These are phyloP conservation scores for Agriopis leucophaearia DNA, from an alignment of 2,888 invertebrate species.

Conservation along the genomic window DNA sequence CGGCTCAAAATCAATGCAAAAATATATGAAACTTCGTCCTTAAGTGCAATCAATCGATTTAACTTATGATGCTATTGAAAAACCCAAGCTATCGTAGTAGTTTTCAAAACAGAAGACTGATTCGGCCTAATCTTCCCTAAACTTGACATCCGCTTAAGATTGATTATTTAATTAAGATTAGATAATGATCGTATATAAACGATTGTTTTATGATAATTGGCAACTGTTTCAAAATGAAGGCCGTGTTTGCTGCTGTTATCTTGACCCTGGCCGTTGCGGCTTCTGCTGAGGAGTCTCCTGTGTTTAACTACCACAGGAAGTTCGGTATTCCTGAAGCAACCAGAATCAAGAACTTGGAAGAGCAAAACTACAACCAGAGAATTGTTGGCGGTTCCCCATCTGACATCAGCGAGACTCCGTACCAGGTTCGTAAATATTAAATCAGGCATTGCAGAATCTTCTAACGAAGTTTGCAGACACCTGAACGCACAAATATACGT, in stretches of 20 bases:
- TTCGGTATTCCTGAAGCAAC: slow-evolving; percentile 62
- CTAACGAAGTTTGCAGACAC: neutral
- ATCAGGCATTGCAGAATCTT: neutral
- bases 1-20: slow-evolving; percentile 6
- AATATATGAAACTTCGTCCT: neutral
- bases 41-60: slow-evolving; percentile 8
- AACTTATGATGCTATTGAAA: neutral
- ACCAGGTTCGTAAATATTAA: slow-evolving; percentile 59
- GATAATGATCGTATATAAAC: slow-evolving; percentile 36
- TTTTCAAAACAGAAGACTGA: neutral
- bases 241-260: slow-evolving; percentile 45
- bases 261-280: slow-evolving; percentile 53
- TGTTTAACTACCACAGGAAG: slow-evolving; percentile 59
- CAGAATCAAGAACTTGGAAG: slow-evolving; percentile 56
- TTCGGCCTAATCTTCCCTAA: slow-evolving; percentile 6
- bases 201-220: neutral
- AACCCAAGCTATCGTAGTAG: slow-evolving; percentile 3
- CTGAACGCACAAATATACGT: no score
- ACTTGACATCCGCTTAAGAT: neutral
- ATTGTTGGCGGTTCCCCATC: slow-evolving; percentile 63
- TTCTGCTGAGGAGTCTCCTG: slow-evolving; percentile 49
- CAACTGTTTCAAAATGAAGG: slow-evolving; percentile 49
- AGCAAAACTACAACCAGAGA: slow-evolving; percentile 47
- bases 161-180: slow-evolving; percentile 29
- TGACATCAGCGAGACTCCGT: slow-evolving; percentile 60